Base-by-base conservation (phyloP, 2,888 invertebrate genomes). In the Tetanocera ferruginea region DNA sequence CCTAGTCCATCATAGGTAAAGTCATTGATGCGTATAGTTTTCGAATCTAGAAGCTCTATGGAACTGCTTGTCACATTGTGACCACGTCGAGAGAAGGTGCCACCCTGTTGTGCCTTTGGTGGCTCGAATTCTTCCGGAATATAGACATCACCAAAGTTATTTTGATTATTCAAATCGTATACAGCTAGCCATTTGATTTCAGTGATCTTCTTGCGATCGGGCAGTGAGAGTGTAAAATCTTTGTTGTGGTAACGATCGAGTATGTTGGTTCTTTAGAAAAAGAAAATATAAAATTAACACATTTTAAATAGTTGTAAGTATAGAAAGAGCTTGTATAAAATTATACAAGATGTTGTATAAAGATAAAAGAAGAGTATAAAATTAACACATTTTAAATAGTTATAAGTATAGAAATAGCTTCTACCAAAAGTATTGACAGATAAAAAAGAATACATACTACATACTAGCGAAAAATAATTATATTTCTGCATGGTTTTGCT, bases 71-170 rank as follows among this genome's bases (percentile, higher is more conserved):
- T 92, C 5, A 95, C 93, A 9, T 92, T 93, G 85, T 94, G 92
- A 5, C 92, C 92, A 81, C 92, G 91, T 79, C 92, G 92, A 0
- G 92, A 91, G 25, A 95, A 89, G 31, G 88, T 89, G 14, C 90
- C 90, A 55, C 89, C 88, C 66, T 91, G 90, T 83, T 94, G 94
- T 0, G 94, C 92, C 8, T 93, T 91, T 0, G 97, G 97, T 17
- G 97, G 94, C 86, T 96, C 95, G 89, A 97, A 97, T 82, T 96
- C 96, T 86, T 97, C 97, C 0, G 97, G 97, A 83, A 97, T 93
- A 87, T 94, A 95, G 74, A 97, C 94, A 88, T 97, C 97, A 0
- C 96, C 97, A 88, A 96, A 97, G 55, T 96, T 93, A 88, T 96
- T 96, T 92, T 96, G 95, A 86, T 93, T 94, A 83, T 93, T 93